Conservation (phyloP, 2,888 invertebrate species). For the Trilocha varians region DNA sequence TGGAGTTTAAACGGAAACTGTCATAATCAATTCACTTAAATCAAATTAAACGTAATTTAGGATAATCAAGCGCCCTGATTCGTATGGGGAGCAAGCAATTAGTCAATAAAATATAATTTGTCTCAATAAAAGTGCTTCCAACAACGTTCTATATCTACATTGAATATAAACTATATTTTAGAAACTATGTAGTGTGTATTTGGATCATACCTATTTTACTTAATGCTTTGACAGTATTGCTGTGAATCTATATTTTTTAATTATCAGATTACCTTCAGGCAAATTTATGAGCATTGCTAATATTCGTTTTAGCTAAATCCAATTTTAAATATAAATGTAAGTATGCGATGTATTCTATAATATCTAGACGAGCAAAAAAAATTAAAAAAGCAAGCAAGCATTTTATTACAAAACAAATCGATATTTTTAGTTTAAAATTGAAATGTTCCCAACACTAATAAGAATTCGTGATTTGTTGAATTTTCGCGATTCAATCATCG, state of each 20-base stretch:
- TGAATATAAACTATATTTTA: background rate
- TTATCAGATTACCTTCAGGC: too few relatives aligned
- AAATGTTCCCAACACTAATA: background rate
- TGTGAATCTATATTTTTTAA: too few relatives aligned
- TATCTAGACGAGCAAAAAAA: too few relatives aligned
- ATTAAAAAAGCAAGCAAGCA: too few relatives aligned
- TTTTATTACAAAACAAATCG: too few relatives aligned
- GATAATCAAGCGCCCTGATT: conserved; percentile 27
- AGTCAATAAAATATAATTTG: conserved; percentile 27
- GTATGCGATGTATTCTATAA: too few relatives aligned
- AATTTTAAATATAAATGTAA: too few relatives aligned
- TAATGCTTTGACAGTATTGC: too few relatives aligned
- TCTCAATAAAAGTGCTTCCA: conserved; percentile 1
- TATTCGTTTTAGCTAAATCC: too few relatives aligned
- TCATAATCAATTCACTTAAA: conserved; percentile 47
- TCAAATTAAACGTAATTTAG: conserved; percentile 53
- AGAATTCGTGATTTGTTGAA: background rate
- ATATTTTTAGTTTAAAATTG: too few relatives aligned
- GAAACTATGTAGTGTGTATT: background rate
- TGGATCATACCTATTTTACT: too few relatives aligned
- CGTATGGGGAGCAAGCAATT: conserved; percentile 36
- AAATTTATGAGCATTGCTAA: too few relatives aligned
- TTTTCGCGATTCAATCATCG: background rate
- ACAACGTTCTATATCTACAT: background rate
- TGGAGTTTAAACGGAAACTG: conserved; percentile 36